Evolutionary conservation across 2,888 invertebrate species (phyloP), one percentile per base, ranked within the genome.

Genomic region (Parapristionchus giblindavisi): DNA sequence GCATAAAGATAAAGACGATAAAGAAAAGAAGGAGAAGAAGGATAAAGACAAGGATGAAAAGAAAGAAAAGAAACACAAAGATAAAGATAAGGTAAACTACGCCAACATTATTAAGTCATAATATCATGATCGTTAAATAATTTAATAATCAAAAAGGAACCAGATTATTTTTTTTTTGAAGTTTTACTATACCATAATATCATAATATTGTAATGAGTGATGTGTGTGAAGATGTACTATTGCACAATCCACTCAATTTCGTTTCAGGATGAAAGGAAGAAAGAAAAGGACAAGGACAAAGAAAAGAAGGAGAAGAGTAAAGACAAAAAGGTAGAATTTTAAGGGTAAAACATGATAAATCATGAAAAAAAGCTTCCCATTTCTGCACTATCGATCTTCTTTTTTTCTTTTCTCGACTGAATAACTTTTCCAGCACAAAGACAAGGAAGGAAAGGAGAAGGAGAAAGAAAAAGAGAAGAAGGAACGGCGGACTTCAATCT

Each of bases 401-500:
- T 24, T 56, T 11, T 56, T 56, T 24, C 56, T 21, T 11, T 56
- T 27, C 8, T 56, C 24, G 56, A 56, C 14, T 14, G 11, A 11
- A 21, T 4, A 6, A 52, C 27, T 48, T 1, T 36, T 38, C 56
- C 56, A 71, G 56, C 34, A 38, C 40, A 71, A 71, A 56, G 70
- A 56, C 27, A 71, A 71, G 70, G 40, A 71, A 40, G 56, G 56
- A n/a, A 38, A 70, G 36, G 56, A 71, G 68, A 63, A 75, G 48
- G 72, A 66, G 71, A 75, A 75, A 72, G 75, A 65, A 40, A 43
- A 63, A 68, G 68, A 75, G 61, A 66, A 68, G 40, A 61, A 75
- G 29, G 74, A 65, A 52, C 61, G 77, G 21, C 60, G 73, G 38
- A 76, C 77, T 24, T 80, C 78, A n/a, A 76, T 78, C 73, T 36